A percentile compares a stretch with the other conserved stretches of the same genome.
Evolutionary conservation across 2,797 vertebrate species (phyloP).

Genomic region (Psittacula echo): DNA sequence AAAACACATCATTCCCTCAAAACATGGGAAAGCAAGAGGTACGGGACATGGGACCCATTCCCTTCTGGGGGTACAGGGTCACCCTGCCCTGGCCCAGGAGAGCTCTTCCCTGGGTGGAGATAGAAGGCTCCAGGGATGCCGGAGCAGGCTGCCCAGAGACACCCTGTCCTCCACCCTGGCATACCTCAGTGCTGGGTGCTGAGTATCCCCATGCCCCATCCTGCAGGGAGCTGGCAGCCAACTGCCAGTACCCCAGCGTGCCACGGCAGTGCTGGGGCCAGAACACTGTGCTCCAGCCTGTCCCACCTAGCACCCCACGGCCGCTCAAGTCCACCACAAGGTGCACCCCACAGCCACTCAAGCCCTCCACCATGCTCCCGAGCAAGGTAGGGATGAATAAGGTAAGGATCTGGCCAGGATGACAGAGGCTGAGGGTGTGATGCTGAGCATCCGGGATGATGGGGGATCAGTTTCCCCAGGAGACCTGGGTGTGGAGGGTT

Average conservation of each 20-base stretch:
- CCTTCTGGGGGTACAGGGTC: background rate
- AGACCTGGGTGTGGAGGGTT: background rate
- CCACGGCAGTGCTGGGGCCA: background rate
- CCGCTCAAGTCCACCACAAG: background rate
- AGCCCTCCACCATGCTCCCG: background rate
- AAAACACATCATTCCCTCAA: constrained; percentile 65
- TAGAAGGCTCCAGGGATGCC: accelerated
- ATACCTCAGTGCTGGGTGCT: background rate
- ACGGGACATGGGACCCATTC: background rate
- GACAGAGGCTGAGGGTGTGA: background rate
- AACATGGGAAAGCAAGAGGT: constrained; percentile 75
- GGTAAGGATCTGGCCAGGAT: background rate
- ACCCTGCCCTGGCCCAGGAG: background rate
- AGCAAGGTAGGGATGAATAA: background rate
- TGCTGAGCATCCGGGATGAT: background rate
- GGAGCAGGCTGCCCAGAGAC: background rate
- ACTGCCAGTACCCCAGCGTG: background rate
- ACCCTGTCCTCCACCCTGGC: background rate
- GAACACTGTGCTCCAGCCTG: background rate
- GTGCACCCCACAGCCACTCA: background rate
- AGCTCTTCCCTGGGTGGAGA: background rate
- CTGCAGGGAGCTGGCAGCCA: background rate
- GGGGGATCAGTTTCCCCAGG: background rate
- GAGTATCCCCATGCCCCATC: too few species aligned
- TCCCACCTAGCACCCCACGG: too few species aligned